Base-by-base conservation (phyloP, 2,797 vertebrate genomes). In the Pseudochromis fuscus region DNA sequence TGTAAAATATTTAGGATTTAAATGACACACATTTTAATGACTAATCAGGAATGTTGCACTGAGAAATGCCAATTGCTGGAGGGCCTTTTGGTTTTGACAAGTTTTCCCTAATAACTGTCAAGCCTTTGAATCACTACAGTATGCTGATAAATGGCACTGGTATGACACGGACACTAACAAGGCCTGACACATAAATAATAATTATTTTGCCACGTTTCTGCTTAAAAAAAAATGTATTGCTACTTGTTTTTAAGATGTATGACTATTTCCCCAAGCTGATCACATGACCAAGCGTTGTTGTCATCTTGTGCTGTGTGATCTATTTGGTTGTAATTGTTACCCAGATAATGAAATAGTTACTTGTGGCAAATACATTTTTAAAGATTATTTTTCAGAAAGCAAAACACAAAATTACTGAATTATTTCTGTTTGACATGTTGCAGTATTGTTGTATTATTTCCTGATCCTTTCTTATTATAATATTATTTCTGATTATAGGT, bases 51-150 rank as follows among this genome's bases (percentile, higher is more conserved):
- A 60, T 46, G 38, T 27, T 70, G 66, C 30, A 66, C 5, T 27
- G 48, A 75, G 52, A 83, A 75, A 70, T 71, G 65, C 27, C 62
- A 87, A 38, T 48, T 33, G 67, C 70, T 62, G 25, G 25, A 45
- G 51, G 58, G 55, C 5, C 28, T 72, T 81, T 77, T 50, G 40
- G 4, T 72, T 79, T 82, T 75, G 68, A 72, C 3, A 19, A 28
- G 49, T 51, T 35, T 46, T 21, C 71, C 24, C 35, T 45, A 42
- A 51, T 58, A 72, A 76, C 69, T 72, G 35, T 61, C 40, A 76
- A 70, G 48, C 3, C 37, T 61, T 75, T 76, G 57, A 78, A 62
- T 72, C 57, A 63, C 62, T 25, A 30, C 15, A 44, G 24, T 31
- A 15, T 52, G 58, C 62, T 77, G 68, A 71, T 60, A 79, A 87